A percentile compares a stretch with the other conserved stretches of the same genome.
phyloP scores from a whole-genome alignment of 1,140 invertebrate species.

The Pseudachorutes palmiensis region DNA sequence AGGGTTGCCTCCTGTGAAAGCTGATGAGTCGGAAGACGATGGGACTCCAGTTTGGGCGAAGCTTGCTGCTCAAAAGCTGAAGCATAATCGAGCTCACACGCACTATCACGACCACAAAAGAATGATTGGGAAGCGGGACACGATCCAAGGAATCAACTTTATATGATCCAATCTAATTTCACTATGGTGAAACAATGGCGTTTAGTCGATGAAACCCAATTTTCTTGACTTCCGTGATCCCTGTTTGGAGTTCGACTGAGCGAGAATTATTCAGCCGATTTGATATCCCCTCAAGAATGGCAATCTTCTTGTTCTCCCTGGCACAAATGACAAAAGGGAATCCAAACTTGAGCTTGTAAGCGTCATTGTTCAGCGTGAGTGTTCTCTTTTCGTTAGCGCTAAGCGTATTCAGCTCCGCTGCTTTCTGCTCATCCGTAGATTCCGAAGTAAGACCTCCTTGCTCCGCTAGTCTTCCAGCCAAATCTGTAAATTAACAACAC shows the following conservation, averaged over 20 bases:
- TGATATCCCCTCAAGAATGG: constrained; percentile 52
- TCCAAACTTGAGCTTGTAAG: constrained; percentile 57
- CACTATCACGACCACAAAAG: too few relatives aligned
- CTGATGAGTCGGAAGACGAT: too few relatives aligned
- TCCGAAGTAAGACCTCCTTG: constrained; percentile 51
- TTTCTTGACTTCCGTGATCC: constrained; percentile 60
- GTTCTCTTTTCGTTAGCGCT: constrained; percentile 47
- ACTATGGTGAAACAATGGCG: too few relatives aligned
- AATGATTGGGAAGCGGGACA: too few relatives aligned
- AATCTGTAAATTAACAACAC: constrained; percentile 49
- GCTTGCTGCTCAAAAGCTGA: too few relatives aligned
- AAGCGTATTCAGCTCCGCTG: constrained; percentile 50
- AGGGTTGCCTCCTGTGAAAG: too few relatives aligned
- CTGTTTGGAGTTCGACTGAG: constrained; percentile 50
- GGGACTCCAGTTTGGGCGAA: too few relatives aligned
- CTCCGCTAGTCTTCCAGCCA: constrained; percentile 53
- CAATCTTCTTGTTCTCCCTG: constrained; percentile 54
- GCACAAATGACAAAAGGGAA: constrained; percentile 65
- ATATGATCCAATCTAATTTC: too few relatives aligned
- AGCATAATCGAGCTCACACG: too few relatives aligned
- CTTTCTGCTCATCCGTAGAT: constrained; percentile 52
- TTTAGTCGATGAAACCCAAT: constrained; percentile 45
- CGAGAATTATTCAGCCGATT: constrained; percentile 49
- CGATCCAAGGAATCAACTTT: too few relatives aligned
- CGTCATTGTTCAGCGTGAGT: constrained; percentile 49